phyloP scores from a whole-genome alignment of 2,797 vertebrate genomes.

The Danionella dracula region DNA sequence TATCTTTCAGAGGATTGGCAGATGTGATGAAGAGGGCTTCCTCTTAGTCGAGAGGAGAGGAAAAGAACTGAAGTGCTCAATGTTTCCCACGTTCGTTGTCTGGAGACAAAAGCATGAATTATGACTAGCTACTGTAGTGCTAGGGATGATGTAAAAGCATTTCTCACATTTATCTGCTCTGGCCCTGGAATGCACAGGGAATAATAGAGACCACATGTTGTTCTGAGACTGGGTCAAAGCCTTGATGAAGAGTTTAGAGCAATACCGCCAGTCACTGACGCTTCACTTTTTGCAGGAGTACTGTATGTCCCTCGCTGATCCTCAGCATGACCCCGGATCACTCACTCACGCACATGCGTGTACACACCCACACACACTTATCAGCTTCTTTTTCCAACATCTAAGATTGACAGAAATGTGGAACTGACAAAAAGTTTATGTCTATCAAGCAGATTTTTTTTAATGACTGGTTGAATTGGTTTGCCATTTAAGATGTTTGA shows the following conservation, averaged over 20 bases:
- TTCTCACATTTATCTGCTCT: slow-evolving; percentile 8
- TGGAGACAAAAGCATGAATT: slow-evolving; percentile 14
- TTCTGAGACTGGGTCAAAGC: background rate
- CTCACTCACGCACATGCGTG: no score
- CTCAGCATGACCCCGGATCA: no score
- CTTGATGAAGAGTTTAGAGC: background rate
- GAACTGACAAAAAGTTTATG: no score
- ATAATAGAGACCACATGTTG: slow-evolving; percentile 28
- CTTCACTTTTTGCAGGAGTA: slow-evolving; percentile 13
- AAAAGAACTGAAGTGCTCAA: slow-evolving; percentile 36
- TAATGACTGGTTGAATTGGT: no score
- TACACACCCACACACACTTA: slow-evolving; percentile 37
- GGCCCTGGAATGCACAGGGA: slow-evolving; percentile 7
- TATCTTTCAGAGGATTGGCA: slow-evolving; percentile 21
- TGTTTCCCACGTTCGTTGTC: slow-evolving; percentile 12
- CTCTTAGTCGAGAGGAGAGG: slow-evolving; percentile 32
- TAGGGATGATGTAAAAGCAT: slow-evolving; percentile 10
- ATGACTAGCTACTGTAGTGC: slow-evolving; percentile 33
- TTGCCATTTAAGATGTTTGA: no score
- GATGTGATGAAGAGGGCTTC: slow-evolving; percentile 41
- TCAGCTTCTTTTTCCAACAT: slow-evolving; percentile 19
- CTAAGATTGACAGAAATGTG: background rate
- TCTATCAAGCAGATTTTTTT: no score
- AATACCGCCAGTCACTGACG: background rate
- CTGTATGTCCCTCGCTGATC: slow-evolving; percentile 45